Evolutionary conservation across 1,140 invertebrate genomes (phyloP).

Genomic region (Platyura marginata): DNA sequence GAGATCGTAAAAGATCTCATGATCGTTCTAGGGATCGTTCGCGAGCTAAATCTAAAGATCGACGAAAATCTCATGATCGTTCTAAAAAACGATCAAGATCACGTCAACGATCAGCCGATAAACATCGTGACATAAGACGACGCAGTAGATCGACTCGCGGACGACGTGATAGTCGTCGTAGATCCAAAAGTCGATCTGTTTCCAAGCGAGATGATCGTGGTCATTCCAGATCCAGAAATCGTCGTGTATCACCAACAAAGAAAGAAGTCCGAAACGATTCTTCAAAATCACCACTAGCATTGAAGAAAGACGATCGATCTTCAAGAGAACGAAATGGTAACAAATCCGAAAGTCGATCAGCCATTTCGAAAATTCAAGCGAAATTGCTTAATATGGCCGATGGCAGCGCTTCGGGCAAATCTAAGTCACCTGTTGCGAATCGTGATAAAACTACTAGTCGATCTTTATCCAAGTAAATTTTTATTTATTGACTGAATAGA

Average conservation of each 20-base stretch:
- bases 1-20: background rate
- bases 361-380: background rate
- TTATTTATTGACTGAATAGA: constrained; percentile 3
- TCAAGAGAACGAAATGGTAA: background rate
- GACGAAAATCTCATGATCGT: background rate
- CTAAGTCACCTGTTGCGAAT: background rate
- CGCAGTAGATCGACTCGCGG: constrained; percentile 1
- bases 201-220: too few relatives aligned
- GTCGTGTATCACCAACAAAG: background rate
- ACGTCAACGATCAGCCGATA: constrained; percentile 16
- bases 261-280: background rate
- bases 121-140: constrained; percentile 12
- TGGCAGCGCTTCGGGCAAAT: background rate
- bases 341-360: background rate
- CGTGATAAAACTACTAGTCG: constrained; percentile 1
- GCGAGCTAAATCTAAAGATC: constrained; percentile 7
- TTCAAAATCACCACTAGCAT: background rate
- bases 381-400: background rate
- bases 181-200: background rate
- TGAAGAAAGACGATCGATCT: background rate
- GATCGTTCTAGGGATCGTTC: background rate
- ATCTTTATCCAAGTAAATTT: background rate
- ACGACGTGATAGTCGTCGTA: background rate
- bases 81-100: constrained; percentile 14
- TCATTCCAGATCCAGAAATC: background rate